phyloP scores from a whole-genome alignment of 2,797 vertebrate species.

The Hyperoplus lanceolatus region DNA sequence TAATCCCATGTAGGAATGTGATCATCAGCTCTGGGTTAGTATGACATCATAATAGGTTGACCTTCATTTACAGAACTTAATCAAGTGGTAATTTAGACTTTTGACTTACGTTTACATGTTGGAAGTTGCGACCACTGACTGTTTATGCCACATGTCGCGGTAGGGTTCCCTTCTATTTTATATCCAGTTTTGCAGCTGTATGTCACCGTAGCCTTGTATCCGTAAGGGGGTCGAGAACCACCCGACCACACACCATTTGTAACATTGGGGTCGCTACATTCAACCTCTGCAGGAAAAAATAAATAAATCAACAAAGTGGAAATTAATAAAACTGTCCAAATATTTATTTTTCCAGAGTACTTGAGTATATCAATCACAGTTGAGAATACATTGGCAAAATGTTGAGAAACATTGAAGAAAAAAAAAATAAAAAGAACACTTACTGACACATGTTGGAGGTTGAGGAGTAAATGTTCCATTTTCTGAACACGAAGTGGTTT shows the following conservation, averaged over 20 bases:
- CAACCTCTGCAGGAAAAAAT: constrained; percentile 38
- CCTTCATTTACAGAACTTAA: not conserved
- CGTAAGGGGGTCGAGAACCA: constrained; percentile 37
- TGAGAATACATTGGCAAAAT: not conserved
- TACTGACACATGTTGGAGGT: constrained; percentile 60
- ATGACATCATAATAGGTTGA: not conserved
- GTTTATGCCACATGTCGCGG: constrained; percentile 25
- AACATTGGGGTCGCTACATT: not conserved
- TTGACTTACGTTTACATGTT: constrained; percentile 68
- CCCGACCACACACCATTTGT: fast-evolving
- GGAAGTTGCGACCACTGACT: constrained; percentile 57
- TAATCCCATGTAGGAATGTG: not conserved
- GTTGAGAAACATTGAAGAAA: not conserved
- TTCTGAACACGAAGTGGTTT: not conserved
- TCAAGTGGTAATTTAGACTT: not conserved
- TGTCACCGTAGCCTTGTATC: not conserved
- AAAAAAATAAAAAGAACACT: not conserved
- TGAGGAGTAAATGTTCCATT: constrained; percentile 13
- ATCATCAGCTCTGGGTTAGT: not conserved
- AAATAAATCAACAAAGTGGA: not conserved
- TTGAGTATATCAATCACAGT: not conserved
- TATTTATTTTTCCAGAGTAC: not conserved
- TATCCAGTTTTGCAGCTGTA: constrained; percentile 28
- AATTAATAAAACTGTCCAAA: not conserved
- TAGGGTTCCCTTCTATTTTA: fast-evolving